phyloP scores from a whole-genome alignment of 2,113 vertebrate species.

The Monarcha castaneiventris region DNA sequence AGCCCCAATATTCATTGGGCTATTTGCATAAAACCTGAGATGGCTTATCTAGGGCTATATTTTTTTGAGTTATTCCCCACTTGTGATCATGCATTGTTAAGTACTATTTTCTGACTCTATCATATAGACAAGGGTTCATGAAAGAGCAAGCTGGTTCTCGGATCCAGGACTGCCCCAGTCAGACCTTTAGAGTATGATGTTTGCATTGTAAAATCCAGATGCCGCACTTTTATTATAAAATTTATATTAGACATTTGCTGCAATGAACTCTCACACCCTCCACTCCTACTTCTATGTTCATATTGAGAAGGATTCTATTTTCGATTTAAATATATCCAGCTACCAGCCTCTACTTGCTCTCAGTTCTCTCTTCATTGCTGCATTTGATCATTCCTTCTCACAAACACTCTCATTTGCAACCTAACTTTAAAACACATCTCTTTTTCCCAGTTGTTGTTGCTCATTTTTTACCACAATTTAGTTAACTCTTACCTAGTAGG shows the following conservation, averaged over 20 bases:
- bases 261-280: neutral
- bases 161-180: neutral
- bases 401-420: neutral
- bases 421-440: neutral
- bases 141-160: neutral
- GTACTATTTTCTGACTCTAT: neutral
- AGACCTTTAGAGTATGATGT: neutral
- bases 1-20: neutral
- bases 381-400: neutral
- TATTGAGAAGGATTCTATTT: constrained; percentile 27
- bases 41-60: neutral
- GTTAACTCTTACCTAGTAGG: neutral
- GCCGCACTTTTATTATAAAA: constrained; percentile 17
- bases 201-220: constrained; percentile 29
- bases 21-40: constrained; percentile 3
- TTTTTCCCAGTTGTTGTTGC: neutral
- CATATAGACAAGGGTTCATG: neutral
- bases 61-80: neutral
- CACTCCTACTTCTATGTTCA: constrained; percentile 13
- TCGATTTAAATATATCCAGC: constrained; percentile 14
- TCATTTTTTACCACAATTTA: neutral
- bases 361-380: neutral
- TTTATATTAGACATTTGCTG: constrained; percentile 23
- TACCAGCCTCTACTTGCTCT: neutral
- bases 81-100: neutral